phyloP scores from a whole-genome alignment of 2,113 vertebrate genomes.

The Peromyscus maniculatus region DNA sequence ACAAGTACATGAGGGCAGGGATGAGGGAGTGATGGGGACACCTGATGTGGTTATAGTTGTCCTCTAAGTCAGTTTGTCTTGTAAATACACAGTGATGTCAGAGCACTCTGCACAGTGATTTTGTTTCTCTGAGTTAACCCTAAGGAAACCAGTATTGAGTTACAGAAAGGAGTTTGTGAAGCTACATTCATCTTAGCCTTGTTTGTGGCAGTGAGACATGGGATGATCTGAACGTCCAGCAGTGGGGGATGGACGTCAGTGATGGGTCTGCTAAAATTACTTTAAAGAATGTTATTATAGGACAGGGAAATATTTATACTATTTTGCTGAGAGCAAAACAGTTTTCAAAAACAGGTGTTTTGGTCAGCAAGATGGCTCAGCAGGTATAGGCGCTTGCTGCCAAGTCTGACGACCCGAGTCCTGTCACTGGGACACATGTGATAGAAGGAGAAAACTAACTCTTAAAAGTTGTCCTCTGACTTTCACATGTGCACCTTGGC shows the following conservation, averaged over 20 bases:
- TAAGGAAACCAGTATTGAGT: not conserved
- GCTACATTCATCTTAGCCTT: not conserved
- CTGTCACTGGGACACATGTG: not conserved
- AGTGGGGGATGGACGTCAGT: not conserved
- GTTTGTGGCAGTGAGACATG: not conserved
- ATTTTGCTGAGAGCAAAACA: conserved; percentile 15
- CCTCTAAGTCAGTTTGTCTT: not conserved
- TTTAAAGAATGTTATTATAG: not conserved
- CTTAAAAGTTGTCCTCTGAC: not conserved
- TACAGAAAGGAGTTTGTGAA: not conserved
- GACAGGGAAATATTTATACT: not conserved
- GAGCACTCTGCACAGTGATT: not conserved
- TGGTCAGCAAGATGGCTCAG: not conserved
- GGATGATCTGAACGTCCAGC: not conserved
- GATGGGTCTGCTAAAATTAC: not conserved
- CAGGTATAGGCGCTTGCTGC: not conserved
- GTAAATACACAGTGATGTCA: not conserved
- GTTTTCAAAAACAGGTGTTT: not conserved
- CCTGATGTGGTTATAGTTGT: not conserved
- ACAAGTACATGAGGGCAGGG: no score
- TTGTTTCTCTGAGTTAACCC: not conserved
- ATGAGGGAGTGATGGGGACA: not conserved
- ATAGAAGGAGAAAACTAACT: not conserved
- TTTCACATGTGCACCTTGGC: no score
- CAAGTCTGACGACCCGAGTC: not conserved